These are phyloP conservation scores for zebrafish (Danio rerio) DNA, from an alignment of 2,113 vertebrate genomes.

Conservation along the genomic window DNA sequence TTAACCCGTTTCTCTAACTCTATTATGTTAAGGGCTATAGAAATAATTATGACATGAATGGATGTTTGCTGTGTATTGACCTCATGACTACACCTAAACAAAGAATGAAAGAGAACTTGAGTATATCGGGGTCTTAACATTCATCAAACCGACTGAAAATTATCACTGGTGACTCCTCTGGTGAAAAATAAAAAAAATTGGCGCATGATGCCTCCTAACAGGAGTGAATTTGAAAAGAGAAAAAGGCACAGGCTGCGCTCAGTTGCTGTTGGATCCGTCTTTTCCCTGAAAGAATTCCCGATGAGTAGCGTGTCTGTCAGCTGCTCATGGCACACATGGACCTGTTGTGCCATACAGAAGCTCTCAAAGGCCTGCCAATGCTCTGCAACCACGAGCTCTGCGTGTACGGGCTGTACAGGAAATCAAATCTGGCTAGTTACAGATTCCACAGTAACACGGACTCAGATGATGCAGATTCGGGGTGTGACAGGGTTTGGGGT, in stretches of 20 bases:
- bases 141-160: not conserved
- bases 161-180: not conserved
- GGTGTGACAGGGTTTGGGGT: slow-evolving; percentile 18
- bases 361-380: slow-evolving; percentile 34
- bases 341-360: slow-evolving; percentile 31
- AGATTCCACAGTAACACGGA: slow-evolving; percentile 19
- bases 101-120: not conserved
- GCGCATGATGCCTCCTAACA: not conserved
- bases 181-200: not conserved
- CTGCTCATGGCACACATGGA: slow-evolving; percentile 1
- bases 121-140: too few species aligned
- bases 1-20: too few species aligned
- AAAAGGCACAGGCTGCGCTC: slow-evolving; percentile 5
- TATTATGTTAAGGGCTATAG: too few species aligned
- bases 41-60: too few species aligned
- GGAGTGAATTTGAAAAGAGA: slow-evolving; percentile 21
- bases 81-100: not conserved
- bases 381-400: not conserved
- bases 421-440: slow-evolving; percentile 18
- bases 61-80: too few species aligned
- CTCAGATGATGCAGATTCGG: slow-evolving; percentile 23
- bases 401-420: not conserved
- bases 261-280: not conserved
- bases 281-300: slow-evolving; percentile 36
- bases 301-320: slow-evolving; percentile 19